Evolutionary conservation across 2,797 vertebrate species (phyloP).

Genomic region (Pipistrellus nathusii): DNA sequence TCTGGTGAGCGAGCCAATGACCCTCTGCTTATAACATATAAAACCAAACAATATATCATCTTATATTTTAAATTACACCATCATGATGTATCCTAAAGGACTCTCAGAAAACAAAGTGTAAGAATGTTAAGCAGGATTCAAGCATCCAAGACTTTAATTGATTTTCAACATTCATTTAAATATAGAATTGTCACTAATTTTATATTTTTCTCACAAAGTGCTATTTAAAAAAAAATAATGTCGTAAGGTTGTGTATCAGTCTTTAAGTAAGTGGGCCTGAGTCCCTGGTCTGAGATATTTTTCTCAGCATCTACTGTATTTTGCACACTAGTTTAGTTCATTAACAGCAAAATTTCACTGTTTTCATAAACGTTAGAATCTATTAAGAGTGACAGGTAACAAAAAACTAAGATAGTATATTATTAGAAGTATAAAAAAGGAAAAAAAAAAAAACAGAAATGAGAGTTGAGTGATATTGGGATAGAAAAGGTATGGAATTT

Average conservation of each 20-base stretch:
- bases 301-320: not conserved
- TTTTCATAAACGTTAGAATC: not conserved
- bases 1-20: not conserved
- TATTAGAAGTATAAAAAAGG: not conserved
- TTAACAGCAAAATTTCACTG: not conserved
- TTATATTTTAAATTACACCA: not conserved
- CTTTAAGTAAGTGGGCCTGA: too few species aligned
- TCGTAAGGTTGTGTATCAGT: too few species aligned
- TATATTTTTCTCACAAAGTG: not conserved
- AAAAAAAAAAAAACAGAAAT: not conserved
- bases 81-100: not conserved
- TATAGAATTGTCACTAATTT: not conserved
- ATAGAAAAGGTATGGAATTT: not conserved
- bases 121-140: not conserved
- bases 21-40: conserved; percentile 23
- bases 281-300: too few species aligned
- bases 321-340: not conserved
- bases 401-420: conserved; percentile 24
- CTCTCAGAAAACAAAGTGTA: not conserved
- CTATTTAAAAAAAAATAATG: not conserved
- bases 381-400: not conserved
- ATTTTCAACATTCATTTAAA: conserved; percentile 41
- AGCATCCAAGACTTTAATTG: not conserved
- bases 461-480: rapidly evolving
- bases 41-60: not conserved